Conservation (phyloP, 2,888 invertebrate genomes). For the Drosophila nr. perissopoda region DNA sequence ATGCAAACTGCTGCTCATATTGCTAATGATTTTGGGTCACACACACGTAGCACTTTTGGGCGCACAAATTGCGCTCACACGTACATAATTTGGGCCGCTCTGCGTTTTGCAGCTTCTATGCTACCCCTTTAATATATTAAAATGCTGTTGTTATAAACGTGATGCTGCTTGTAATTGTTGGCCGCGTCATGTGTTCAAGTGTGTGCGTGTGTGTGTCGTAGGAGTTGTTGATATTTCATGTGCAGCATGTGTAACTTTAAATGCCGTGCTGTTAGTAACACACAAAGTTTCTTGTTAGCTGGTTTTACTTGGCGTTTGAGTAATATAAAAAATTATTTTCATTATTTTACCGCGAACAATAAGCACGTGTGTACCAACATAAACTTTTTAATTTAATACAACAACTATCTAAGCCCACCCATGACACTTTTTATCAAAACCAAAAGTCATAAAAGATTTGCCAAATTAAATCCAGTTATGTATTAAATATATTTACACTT, state of each 20-base stretch:
- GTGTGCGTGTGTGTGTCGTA: not conserved
- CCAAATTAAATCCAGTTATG: not conserved
- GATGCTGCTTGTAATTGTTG: slow-evolving; percentile 63
- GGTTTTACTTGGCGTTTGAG: slow-evolving; percentile 1
- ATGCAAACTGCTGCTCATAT: slow-evolving; percentile 78
- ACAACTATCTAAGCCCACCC: not conserved
- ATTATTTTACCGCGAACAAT: not conserved
- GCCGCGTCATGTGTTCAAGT: slow-evolving; percentile 24
- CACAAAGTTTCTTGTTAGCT: slow-evolving; percentile 16
- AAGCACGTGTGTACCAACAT: not conserved
- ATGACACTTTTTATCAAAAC: not conserved
- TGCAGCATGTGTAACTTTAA: slow-evolving; percentile 49
- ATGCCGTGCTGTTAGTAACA: slow-evolving; percentile 8
- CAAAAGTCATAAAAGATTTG: not conserved
- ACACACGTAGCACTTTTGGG: slow-evolving; percentile 70
- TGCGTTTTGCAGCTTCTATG: slow-evolving; percentile 3
- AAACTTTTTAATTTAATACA: slow-evolving; percentile 12
- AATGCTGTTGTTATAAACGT: slow-evolving; percentile 67
- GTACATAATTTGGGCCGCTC: slow-evolving; percentile 51
- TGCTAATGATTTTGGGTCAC: slow-evolving; percentile 80
- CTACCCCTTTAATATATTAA: slow-evolving; percentile 61
- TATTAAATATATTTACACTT: not conserved
- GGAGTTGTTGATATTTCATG: slow-evolving; percentile 34
- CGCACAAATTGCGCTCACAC: slow-evolving; percentile 58
- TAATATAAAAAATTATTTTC: slow-evolving; percentile 16